Base-by-base conservation (phyloP, 2,888 invertebrate genomes). In the Tipula helvola region DNA sequence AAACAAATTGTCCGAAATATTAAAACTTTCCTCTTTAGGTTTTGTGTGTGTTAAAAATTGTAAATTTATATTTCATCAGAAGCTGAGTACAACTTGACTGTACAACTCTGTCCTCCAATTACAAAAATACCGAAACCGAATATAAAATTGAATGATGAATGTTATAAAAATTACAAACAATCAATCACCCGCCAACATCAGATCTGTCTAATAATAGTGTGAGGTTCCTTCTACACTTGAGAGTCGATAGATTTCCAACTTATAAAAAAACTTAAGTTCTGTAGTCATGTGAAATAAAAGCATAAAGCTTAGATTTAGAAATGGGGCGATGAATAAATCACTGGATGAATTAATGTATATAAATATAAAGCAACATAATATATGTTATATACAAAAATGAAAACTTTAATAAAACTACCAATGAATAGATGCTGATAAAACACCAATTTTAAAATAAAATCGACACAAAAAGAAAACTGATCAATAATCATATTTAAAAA, bases 31-130 rank as follows among this genome's bases (percentile, higher is more conserved):
- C 42, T 84, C 41, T 84, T 42, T 85, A 84, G 84, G 84, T 84
- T 84, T 71, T 71, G 71, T 71, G 71, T 85, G 85, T 85, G 85
- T 42, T 42, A 85, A 85, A 85, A 85, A 42, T 85, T 84, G 41
- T 42, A 87, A 87, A 86, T 85, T 88, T 87, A 87, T 88, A 88
- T 88, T 88, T 87, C 87, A 87, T 88, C 88, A 88, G 88, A 88
- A 88, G 87, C 87, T 87, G 88, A 84, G 84, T 84, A 84, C 84
- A 84, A 84, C 84, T 84, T 84, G 84, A 36, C 84, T 84, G 84
- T 84, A 84, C 84, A 84, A 84, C 84, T 84, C 41, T 41, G 36
- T 84, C 84, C 84, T 39, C 36, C 36, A 84, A 84, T 16, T 84
- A 84, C 84, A 84, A 84, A 71, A 71, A 71, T 71, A 71, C 71